Base-by-base conservation (phyloP, 92 coral and sea anemone species). In the Palythoa grandiflora region DNA sequence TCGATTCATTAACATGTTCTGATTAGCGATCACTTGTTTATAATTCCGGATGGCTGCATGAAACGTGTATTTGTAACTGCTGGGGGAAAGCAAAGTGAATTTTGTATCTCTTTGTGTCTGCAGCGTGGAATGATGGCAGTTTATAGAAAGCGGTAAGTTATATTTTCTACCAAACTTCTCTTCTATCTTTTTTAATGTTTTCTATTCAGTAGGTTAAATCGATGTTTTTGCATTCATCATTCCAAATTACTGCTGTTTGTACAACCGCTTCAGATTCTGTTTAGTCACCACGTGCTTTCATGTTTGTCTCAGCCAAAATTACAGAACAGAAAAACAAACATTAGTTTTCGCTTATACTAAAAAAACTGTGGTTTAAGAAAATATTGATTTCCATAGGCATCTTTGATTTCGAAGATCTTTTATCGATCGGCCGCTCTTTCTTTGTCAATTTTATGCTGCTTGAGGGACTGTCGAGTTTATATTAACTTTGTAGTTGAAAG, bases 111-210 rank as follows among this genome's bases (percentile, higher is more conserved):
- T 78, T 13, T 48, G 50, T 52, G 55, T 78, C 68, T 2, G 71
- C 52, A 28, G 39, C 50, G 61, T 17, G 80, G 80, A 75, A 75
- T 19, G 60, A 75, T 75, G 68, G 70, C 83, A 55, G 11, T 2
- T 78, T 28, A 37, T 8, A 51, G 16, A 78, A 55, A 78, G 83
- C 68, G 52, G 83, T 78, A 78, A 55, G 83, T 78, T 9, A 11
- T 35, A 55, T 78, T 54, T 75, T 55, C 68, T 78, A 28, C 21
- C 21, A 21, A 53, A 77, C 6, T 20, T 17, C 68, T 77, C 9
- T 77, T 54, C 17, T 77, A 77, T 53, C 61, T 9, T 53, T 52
- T 77, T 2, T 54, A 77, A 6, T 47, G 10, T 77, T 77, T 54
- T 40, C 35, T 77, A 47, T 77, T 77, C 10, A 28, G 35, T 51